Evolutionary conservation across 2,888 invertebrate genomes (phyloP).

Genomic region (Spatulosminthurus flaviceps): DNA sequence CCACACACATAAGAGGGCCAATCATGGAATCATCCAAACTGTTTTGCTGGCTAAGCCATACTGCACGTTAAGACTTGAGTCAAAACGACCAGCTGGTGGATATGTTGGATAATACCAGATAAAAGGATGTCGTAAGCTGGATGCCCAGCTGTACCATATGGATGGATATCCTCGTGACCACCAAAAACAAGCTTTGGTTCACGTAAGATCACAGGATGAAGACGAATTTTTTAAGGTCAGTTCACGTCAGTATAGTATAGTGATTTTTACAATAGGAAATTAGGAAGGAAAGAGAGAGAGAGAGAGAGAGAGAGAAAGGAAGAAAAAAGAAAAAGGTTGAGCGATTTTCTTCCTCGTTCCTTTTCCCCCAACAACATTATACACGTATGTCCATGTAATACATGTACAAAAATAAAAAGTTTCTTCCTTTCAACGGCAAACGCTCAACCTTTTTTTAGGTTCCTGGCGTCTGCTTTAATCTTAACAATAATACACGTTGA

Average conservation of each 20-base stretch:
- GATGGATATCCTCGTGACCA: constrained; percentile 1
- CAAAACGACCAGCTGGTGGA: constrained; percentile 34
- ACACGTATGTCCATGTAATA: too few species aligned
- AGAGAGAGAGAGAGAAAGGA: neutral
- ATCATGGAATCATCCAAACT: neutral
- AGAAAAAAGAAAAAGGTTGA: constrained; percentile 1
- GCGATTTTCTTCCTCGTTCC: constrained; percentile 13
- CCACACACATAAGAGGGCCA: constrained; percentile 29
- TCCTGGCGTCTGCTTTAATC: neutral
- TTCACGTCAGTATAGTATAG: neutral
- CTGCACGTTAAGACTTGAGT: too few species aligned
- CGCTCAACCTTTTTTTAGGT: neutral
- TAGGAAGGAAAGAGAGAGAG: neutral
- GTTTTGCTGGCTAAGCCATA: neutral
- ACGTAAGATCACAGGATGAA: constrained; percentile 3
- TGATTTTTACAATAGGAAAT: constrained; percentile 8
- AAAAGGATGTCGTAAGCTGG: constrained; percentile 14
- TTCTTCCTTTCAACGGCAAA: neutral
- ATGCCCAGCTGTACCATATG: constrained; percentile 35
- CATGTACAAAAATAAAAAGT: neutral
- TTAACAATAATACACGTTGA: neutral
- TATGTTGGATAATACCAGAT: constrained; percentile 19
- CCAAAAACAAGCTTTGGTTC: neutral
- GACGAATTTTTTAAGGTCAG: neutral
- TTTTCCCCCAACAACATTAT: neutral